phyloP scores from a whole-genome alignment of 37 sponge, comb jelly and placozoan genomes.

The Chondrilla cf. caribensis region DNA sequence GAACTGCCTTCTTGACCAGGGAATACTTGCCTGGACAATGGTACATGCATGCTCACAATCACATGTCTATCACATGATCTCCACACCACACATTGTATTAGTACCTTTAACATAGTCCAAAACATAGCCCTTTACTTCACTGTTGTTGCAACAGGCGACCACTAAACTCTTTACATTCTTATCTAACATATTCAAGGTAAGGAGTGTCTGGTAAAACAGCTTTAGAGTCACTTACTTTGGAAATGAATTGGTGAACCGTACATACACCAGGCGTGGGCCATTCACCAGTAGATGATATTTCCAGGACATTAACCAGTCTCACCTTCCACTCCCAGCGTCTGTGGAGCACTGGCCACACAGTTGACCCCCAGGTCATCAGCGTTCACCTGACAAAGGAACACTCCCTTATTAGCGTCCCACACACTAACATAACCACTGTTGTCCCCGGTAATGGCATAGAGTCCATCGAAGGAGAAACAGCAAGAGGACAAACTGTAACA shows the following conservation, averaged over 20 bases:
- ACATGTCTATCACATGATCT: too few species aligned
- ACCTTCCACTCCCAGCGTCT: not conserved
- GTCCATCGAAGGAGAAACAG: conserved; percentile 56
- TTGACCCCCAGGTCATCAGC: conserved; percentile 68
- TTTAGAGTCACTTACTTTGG: too few species aligned
- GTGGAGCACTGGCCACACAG: conserved; percentile 27
- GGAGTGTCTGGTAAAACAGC: too few species aligned
- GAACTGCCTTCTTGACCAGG: not conserved
- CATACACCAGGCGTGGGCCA: too few species aligned
- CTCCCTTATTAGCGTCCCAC: conserved; percentile 39
- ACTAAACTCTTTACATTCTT: not conserved
- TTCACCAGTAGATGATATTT: too few species aligned
- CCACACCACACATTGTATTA: not conserved
- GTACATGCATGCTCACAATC: not conserved
- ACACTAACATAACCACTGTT: conserved; percentile 48
- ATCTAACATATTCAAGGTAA: not conserved
- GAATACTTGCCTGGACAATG: conserved; percentile 12
- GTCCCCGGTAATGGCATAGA: conserved; percentile 49
- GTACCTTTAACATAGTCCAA: conserved; percentile 4
- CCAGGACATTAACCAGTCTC: not conserved
- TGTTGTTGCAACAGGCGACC: conserved; percentile 20
- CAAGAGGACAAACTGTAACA: conserved; percentile 42
- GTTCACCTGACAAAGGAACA: not conserved
- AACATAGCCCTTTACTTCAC: conserved; percentile 2
- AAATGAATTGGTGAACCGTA: too few species aligned